Percentiles rank a stretch among this genome's conserved stretches.
These are phyloP conservation scores for Furnarius figulus DNA, from an alignment of 2,113 vertebrate species.

Conservation along the genomic window DNA sequence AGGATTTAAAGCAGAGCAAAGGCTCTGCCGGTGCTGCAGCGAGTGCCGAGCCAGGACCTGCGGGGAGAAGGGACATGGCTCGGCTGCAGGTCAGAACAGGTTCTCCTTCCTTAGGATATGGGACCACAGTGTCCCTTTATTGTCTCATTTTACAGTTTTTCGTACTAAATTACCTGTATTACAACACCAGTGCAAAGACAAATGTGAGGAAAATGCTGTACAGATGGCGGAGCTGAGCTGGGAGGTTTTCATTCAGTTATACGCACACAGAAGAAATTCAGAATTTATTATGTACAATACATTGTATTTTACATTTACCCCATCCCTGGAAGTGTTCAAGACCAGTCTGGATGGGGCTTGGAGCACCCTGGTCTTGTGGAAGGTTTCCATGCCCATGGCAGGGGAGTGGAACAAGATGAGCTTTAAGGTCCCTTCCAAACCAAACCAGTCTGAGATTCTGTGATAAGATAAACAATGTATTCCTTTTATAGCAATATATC, in stretches of 20 bases:
- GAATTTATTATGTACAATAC: background rate
- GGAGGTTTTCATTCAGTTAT: background rate
- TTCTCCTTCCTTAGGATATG: background rate
- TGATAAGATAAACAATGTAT: background rate
- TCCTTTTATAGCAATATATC: background rate
- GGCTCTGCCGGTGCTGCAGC: background rate
- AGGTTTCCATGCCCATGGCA: background rate
- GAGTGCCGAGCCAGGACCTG: accelerated
- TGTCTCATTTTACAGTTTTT: background rate
- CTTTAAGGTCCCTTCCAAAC: background rate
- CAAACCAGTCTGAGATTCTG: background rate
- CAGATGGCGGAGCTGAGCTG: background rate
- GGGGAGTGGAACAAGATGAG: background rate
- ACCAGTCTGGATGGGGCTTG: background rate
- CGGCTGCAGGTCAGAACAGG: background rate
- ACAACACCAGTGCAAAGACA: background rate
- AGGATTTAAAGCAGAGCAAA: background rate
- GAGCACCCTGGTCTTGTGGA: background rate
- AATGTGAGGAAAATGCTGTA: background rate
- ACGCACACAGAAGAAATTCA: background rate
- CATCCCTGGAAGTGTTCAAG: background rate
- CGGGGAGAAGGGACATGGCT: background rate
- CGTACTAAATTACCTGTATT: background rate
- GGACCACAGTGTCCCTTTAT: background rate
- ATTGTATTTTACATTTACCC: background rate